These are phyloP conservation scores for Acanthococcus lagerstroemiae DNA, from an alignment of 2,888 invertebrate species.

Conservation along the genomic window DNA sequence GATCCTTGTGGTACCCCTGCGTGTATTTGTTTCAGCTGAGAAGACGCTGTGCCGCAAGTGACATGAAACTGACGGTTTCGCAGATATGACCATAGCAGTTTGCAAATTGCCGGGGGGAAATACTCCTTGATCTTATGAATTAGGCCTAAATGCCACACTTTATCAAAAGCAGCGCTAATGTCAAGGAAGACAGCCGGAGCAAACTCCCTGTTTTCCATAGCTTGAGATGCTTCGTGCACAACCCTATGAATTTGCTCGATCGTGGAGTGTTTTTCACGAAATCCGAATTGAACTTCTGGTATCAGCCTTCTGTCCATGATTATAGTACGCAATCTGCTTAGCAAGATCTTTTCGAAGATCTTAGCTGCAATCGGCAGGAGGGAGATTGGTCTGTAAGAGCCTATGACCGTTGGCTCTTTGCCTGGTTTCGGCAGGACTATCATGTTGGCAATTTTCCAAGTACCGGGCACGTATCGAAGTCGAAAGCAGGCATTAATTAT, in stretches of 20 bases:
- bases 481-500: neutral
- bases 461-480: neutral
- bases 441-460: neutral
- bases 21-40: neutral
- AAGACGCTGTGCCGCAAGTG: neutral
- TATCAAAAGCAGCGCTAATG: neutral
- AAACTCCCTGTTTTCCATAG: neutral
- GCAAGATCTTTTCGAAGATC: neutral
- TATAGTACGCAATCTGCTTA: neutral
- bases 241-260: neutral
- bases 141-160: neutral
- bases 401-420: neutral
- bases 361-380: neutral
- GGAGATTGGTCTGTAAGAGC: neutral
- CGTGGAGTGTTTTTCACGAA: neutral
- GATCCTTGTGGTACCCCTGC: neutral
- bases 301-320: neutral
- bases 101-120: neutral
- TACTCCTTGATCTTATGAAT: neutral
- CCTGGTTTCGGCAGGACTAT: neutral
- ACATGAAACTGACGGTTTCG: neutral
- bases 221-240: neutral
- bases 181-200: neutral
- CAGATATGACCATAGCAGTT: slow-evolving; percentile 1
- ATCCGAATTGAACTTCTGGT: neutral